Evolutionary conservation across 2,888 invertebrate genomes (phyloP).

Genomic region (Acleris cristana): DNA sequence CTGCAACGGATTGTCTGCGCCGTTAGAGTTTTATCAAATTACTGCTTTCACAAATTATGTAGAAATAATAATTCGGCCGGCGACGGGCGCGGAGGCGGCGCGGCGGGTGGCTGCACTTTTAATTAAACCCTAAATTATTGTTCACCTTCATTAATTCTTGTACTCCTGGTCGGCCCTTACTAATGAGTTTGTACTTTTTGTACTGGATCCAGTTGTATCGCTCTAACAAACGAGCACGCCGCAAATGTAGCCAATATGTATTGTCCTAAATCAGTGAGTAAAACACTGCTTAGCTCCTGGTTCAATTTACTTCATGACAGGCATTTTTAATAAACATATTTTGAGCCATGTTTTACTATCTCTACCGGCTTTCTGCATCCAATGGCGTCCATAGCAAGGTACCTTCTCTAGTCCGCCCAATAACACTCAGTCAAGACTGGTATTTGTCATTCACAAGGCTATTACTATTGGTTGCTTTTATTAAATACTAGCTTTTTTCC

Average conservation of each 20-base stretch:
- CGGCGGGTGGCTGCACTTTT: slow-evolving; percentile 79
- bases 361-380: no score
- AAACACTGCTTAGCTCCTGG: slow-evolving; percentile 3
- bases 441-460: no score
- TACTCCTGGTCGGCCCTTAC: slow-evolving; percentile 75
- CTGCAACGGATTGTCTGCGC: slow-evolving; percentile 9
- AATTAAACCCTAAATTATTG: slow-evolving; percentile 84
- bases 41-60: slow-evolving; percentile 80
- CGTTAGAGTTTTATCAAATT: slow-evolving; percentile 75
- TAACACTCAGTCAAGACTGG: no score
- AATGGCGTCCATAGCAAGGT: no score
- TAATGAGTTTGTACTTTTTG: slow-evolving; percentile 82
- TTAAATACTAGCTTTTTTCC: no score
- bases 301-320: no score
- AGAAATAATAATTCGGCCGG: slow-evolving; percentile 71
- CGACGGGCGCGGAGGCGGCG: slow-evolving; percentile 64
- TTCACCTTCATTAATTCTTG: slow-evolving; percentile 82
- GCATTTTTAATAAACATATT: no score
- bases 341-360: no score
- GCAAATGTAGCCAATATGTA: background rate
- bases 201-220: slow-evolving; percentile 56
- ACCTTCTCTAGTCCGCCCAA: no score
- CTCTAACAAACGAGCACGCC: slow-evolving; percentile 43
- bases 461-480: no score
- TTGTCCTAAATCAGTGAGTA: background rate